Percentiles rank a stretch among this genome's conserved stretches.
Conservation (phyloP, 2,797 vertebrate species). For the Channallabes apus region DNA sequence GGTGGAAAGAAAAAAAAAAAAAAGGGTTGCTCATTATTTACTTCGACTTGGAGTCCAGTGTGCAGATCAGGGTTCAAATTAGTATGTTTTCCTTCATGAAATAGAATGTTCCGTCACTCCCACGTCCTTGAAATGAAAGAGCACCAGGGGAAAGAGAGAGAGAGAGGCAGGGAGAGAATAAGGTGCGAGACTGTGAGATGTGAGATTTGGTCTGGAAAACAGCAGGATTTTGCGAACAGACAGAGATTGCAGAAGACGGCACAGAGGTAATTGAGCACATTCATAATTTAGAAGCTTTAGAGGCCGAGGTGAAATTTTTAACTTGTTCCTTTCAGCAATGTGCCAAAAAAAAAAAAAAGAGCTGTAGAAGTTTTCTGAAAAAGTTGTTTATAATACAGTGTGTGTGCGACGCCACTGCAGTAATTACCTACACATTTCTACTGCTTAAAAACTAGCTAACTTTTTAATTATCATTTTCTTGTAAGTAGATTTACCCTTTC, state of each 20-base stretch:
- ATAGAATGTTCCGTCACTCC: not conserved
- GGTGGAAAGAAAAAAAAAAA: constrained; percentile 36
- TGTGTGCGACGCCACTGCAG: not conserved
- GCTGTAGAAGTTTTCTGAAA: not conserved
- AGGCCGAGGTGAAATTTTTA: constrained; percentile 30
- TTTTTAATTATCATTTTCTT: not conserved
- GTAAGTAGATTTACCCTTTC: not conserved
- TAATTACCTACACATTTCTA: not conserved
- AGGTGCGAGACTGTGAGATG: not conserved
- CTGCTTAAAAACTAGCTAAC: not conserved
- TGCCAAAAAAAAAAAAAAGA: not conserved
- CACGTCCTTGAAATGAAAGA: not conserved
- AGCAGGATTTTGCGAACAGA: not conserved
- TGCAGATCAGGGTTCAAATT: constrained; percentile 30
- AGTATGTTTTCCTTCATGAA: constrained; percentile 16
- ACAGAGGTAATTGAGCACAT: constrained; percentile 34
- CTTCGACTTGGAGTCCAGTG: constrained; percentile 7
- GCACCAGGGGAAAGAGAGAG: not conserved
- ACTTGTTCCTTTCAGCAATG: not conserved
- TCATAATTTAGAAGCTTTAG: constrained; percentile 37
- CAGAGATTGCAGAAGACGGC: not conserved
- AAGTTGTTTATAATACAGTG: not conserved
- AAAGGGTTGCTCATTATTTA: constrained; percentile 45
- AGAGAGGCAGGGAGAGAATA: not conserved
- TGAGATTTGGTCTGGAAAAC: not conserved